phyloP scores from a whole-genome alignment of 1,140 invertebrate genomes.

The Acyrthosiphon pisum region DNA sequence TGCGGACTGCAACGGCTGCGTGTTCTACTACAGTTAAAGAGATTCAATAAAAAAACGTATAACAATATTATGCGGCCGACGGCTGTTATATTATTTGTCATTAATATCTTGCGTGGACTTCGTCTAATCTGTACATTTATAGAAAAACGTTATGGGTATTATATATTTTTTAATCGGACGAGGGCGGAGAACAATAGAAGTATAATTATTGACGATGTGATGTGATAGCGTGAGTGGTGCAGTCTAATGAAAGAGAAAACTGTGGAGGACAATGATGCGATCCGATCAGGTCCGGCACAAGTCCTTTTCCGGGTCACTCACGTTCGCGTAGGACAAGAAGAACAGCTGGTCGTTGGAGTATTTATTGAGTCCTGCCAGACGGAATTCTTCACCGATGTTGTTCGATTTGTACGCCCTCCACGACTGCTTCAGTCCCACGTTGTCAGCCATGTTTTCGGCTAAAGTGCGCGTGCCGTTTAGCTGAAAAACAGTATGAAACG shows the following conservation, averaged over 20 bases:
- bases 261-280: not conserved
- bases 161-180: too few species aligned
- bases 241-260: not conserved
- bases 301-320: conserved; percentile 64
- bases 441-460: conserved; percentile 91
- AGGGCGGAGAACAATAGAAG: too few species aligned
- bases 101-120: not conserved
- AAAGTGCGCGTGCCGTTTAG: conserved; percentile 81
- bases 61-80: too few species aligned
- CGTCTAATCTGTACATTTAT: not conserved
- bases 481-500: conserved; percentile 60
- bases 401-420: conserved; percentile 73
- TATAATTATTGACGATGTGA: not conserved
- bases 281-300: not conserved
- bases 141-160: not conserved
- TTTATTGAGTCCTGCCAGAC: conserved; percentile 78
- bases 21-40: not conserved
- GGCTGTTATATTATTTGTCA: not conserved
- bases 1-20: not conserved
- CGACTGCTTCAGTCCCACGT: conserved; percentile 83
- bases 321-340: conserved; percentile 85
- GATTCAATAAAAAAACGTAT: not conserved
- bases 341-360: conserved; percentile 85
- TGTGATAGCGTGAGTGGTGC: not conserved
- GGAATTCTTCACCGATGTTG: conserved; percentile 64